Base-by-base conservation (phyloP, 2,113 vertebrate species). In the Microcebus griseorufus region DNA sequence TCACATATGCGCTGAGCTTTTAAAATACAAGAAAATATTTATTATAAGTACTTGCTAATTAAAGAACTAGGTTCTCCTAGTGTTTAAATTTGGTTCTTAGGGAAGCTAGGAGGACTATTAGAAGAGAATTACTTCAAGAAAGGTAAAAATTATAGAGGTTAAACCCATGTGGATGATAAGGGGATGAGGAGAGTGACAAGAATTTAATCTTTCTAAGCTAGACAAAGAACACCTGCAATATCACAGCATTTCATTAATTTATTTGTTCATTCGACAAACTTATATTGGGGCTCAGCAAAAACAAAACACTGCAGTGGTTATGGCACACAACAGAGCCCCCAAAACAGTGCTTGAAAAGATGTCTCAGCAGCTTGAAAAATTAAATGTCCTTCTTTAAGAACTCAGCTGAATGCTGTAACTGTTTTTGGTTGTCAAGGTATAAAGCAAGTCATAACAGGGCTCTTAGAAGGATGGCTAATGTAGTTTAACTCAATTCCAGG, bases 61-160 rank as follows among this genome's bases (percentile, higher is more conserved):
- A 80, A 95, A 96, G 60, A 96, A n/a, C 64, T 92, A 58, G 95
- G 80, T 78, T 95, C 60, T 88, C 37, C 39, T 86, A 34, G 51
- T 75, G 14, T 89, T 86, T 93, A 76, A 81, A 75, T 76, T 67
- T 80, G 69, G 42, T 60, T 97, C 69, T 95, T 64, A 58, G 67
- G 70, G 51, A 88, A 95, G 95, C 37, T 18, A 93, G 58, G 65
- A 75, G 17, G 34, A 76, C 14, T 16, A 39, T 90, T 53, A 62
- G 80, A 48, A 73, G n/a, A 93, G n/a, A 93, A 83, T 64, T 64
- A 42, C 39, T 67, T 82, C 51, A 39, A 93, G 88, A 93, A 90
- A 80, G n/a, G n/a, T 53, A 76, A 84, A 94, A 83, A 93, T 64
- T 60, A 65, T 27, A 39, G 29, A 27, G 12, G 23, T 75, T 69